Evolutionary conservation across 2,113 vertebrate species (phyloP).

Genomic region (Abramis brama): DNA sequence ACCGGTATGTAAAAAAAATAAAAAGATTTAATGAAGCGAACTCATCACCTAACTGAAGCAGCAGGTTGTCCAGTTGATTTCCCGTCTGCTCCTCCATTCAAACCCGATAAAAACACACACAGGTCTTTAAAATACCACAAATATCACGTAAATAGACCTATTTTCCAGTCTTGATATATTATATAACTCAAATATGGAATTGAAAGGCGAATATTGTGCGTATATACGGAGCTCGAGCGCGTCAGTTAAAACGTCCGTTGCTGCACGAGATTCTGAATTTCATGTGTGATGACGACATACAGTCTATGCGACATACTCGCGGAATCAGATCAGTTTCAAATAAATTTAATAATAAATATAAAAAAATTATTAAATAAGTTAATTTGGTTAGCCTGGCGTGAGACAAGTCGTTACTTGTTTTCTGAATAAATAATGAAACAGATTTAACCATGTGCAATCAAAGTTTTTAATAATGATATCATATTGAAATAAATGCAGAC

Average conservation of each 20-base stretch:
- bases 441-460: not conserved
- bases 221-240: not conserved
- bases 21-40: not conserved
- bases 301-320: not conserved
- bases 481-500: too few relatives aligned
- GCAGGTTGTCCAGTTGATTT: slow-evolving; percentile 58
- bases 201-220: not conserved
- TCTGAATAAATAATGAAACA: not conserved
- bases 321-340: not conserved
- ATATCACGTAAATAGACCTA: not conserved
- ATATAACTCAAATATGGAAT: not conserved
- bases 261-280: not conserved
- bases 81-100: slow-evolving; percentile 66
- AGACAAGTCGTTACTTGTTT: not conserved
- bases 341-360: not conserved
- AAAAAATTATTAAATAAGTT: not conserved
- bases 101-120: not conserved
- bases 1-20: not conserved
- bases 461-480: not conserved
- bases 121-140: not conserved
- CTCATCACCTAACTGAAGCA: slow-evolving; percentile 68
- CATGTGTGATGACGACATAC: not conserved
- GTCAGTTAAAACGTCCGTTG: slow-evolving; percentile 6
- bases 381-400: not conserved
- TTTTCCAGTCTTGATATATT: not conserved